Evolutionary conservation across 2,113 vertebrate species (phyloP).

Genomic region (Isichthys henryi): DNA sequence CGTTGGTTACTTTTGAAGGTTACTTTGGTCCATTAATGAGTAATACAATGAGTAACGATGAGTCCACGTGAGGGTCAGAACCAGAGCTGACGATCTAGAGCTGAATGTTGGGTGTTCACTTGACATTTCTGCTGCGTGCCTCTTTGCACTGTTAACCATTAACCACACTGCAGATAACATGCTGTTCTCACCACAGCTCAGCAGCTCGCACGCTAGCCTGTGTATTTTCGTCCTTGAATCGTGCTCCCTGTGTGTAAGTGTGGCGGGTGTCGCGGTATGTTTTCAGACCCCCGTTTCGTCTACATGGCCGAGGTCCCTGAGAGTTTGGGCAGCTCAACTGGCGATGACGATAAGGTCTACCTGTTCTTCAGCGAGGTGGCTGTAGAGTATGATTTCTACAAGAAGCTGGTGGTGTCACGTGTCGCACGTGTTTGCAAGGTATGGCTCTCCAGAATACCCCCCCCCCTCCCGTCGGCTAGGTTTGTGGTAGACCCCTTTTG

Average conservation of each 20-base stretch:
- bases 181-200: too few relatives aligned
- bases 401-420: constrained; percentile 63
- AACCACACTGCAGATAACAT: neutral
- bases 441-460: constrained; percentile 16
- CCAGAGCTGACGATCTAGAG: neutral
- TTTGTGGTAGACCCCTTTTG: neutral
- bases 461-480: neutral
- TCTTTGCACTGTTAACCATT: neutral
- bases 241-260: neutral
- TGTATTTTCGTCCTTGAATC: neutral
- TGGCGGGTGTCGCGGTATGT: neutral
- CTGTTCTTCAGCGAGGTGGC: constrained; percentile 75
- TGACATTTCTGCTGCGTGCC: neutral
- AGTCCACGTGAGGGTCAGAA: neutral
- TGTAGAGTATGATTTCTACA: constrained; percentile 69
- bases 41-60: neutral
- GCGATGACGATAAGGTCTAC: constrained; percentile 72
- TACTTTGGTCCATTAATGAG: neutral
- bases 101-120: neutral
- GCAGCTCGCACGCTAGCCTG: neutral
- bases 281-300: constrained; percentile 70
- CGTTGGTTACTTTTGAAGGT: neutral
- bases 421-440: constrained; percentile 75
- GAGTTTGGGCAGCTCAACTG: constrained; percentile 40
- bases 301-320: constrained; percentile 61